Conservation (phyloP, 2,797 vertebrate species). For the Leuciscus waleckii region DNA sequence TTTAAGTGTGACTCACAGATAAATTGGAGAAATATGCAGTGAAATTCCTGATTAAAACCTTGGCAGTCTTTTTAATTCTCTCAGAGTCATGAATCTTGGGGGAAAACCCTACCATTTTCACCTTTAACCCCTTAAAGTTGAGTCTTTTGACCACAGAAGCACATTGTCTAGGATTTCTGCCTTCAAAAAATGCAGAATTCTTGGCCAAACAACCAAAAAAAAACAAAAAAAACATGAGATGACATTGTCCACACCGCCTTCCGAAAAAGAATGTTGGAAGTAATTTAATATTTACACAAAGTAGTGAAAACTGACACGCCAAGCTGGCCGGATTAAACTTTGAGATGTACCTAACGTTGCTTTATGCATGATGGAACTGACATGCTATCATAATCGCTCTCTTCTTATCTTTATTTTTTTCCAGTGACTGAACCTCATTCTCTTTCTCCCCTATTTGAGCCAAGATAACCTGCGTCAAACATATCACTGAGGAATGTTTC, state of each 20-base stretch:
- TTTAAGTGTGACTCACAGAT: constrained; percentile 47
- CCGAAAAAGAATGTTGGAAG: constrained; percentile 36
- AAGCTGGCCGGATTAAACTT: constrained; percentile 45
- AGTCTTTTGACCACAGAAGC: background rate
- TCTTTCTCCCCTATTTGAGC: constrained; percentile 2
- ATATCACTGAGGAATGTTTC: constrained; percentile 54
- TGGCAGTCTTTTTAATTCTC: constrained; percentile 36
- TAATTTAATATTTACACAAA: constrained; percentile 45
- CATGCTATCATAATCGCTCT: constrained; percentile 49
- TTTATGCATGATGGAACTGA: constrained; percentile 45
- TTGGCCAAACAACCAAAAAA: background rate
- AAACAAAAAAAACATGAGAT: background rate
- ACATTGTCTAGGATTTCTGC: background rate
- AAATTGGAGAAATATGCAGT: constrained; percentile 41
- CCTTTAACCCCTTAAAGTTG: background rate
- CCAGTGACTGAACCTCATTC: constrained; percentile 3
- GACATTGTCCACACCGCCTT: constrained; percentile 3
- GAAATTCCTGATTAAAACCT: constrained; percentile 51
- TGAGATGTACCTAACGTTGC: constrained; percentile 41
- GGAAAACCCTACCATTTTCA: background rate
- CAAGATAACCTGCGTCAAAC: constrained; percentile 49
- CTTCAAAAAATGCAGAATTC: background rate
- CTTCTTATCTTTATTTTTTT: constrained; percentile 18
- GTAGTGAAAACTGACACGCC: constrained; percentile 27
- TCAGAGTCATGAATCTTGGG: background rate